A percentile compares a stretch with the other conserved stretches of the same genome.
phyloP scores from a whole-genome alignment of 1,140 invertebrate genomes.

The Anoplophora glabripennis region DNA sequence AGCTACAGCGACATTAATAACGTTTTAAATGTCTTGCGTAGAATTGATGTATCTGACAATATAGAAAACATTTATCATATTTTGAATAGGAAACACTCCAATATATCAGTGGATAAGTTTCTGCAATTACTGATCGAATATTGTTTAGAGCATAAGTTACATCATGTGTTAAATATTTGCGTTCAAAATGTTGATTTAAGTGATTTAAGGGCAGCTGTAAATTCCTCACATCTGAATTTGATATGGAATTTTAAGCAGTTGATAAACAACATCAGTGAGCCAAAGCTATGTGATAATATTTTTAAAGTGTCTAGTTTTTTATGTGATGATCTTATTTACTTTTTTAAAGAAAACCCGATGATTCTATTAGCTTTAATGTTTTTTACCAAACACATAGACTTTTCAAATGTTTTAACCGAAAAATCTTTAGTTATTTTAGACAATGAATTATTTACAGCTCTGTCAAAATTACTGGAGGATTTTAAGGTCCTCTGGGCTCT shows the following conservation, averaged over 20 bases:
- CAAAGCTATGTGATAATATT: constrained; percentile 37
- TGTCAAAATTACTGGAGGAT: constrained; percentile 25
- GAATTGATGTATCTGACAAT: constrained; percentile 54
- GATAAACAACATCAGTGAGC: constrained; percentile 30
- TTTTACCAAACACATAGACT: constrained; percentile 30
- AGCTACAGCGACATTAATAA: constrained; percentile 52
- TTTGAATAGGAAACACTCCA: constrained; percentile 54
- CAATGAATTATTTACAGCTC: constrained; percentile 29
- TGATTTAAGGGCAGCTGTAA: constrained; percentile 28
- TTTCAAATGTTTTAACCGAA: constrained; percentile 14
- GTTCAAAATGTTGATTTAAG: constrained; percentile 45
- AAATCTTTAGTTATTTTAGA: constrained; percentile 17
- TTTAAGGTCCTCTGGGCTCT: constrained; percentile 10
- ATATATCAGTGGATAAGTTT: constrained; percentile 55
- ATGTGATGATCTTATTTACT: constrained; percentile 42
- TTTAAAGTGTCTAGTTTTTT: constrained; percentile 42
- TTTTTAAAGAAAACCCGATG: constrained; percentile 49
- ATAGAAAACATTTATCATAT: constrained; percentile 54
- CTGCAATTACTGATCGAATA: constrained; percentile 54
- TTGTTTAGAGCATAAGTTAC: constrained; percentile 55
- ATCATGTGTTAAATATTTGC: constrained; percentile 52
- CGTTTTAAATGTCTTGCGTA: constrained; percentile 53
- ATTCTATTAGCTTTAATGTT: constrained; percentile 49
- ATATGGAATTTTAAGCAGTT: constrained; percentile 42
- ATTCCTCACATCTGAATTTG: constrained; percentile 39